phyloP scores from a whole-genome alignment of 2,888 invertebrate genomes.

The Trichogramma evanescens region DNA sequence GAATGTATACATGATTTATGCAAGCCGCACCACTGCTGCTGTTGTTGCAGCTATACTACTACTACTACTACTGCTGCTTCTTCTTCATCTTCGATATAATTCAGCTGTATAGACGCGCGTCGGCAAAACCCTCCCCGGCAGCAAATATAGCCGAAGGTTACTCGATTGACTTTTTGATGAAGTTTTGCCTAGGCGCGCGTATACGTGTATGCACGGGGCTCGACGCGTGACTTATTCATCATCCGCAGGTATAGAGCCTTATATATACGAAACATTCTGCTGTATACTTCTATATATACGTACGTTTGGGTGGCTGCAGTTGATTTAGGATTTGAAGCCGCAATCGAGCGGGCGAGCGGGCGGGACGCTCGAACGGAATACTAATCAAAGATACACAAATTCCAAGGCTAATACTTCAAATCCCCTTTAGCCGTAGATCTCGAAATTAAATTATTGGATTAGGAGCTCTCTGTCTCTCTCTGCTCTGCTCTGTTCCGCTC shows the following conservation, averaged over 20 bases:
- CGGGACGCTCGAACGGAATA: conserved; percentile 42
- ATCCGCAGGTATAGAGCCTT: not conserved
- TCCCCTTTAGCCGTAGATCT: conserved; percentile 44
- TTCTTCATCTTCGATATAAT: conserved; percentile 37
- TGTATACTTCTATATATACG: conserved; percentile 8
- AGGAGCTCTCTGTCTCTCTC: conserved; percentile 27
- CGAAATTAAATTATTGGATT: conserved; percentile 48
- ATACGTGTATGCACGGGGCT: not conserved
- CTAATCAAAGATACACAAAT: conserved; percentile 49
- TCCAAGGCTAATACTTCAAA: conserved; percentile 47
- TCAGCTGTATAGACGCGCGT: conserved; percentile 19
- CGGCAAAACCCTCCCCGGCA: too few relatives aligned
- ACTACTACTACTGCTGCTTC: not conserved
- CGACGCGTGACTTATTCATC: conserved; percentile 8
- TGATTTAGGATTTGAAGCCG: conserved; percentile 45
- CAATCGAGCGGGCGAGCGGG: conserved; percentile 39
- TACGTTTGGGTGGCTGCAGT: conserved; percentile 25
- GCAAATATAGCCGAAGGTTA: too few relatives aligned
- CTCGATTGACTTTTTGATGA: too few relatives aligned
- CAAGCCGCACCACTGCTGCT: conserved; percentile 33
- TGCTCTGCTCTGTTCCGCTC: conserved; percentile 5
- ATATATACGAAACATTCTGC: too few relatives aligned
- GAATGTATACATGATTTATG: conserved; percentile 44
- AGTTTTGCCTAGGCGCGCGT: too few relatives aligned
- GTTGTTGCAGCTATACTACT: not conserved